Conservation (phyloP, 2,888 invertebrate genomes). For the Andrena camellia region DNA sequence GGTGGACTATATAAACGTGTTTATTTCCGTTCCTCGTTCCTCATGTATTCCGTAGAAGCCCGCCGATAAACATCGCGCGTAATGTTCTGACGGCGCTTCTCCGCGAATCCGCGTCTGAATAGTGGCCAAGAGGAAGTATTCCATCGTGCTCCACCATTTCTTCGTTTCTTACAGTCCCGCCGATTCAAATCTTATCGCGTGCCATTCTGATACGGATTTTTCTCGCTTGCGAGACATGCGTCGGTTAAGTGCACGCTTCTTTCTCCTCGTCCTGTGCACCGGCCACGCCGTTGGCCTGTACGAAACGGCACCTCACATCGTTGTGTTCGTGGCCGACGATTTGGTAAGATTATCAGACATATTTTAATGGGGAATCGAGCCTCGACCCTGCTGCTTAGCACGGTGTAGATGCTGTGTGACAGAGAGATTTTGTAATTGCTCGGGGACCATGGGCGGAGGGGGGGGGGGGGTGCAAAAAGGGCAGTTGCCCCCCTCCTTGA, state of each 20-base stretch:
- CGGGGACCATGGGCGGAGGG: too few relatives aligned
- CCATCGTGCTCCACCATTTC: not conserved
- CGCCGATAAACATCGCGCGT: constrained; percentile 67
- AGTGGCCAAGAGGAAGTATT: constrained; percentile 39
- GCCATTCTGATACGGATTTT: not conserved
- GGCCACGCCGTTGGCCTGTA: constrained; percentile 69
- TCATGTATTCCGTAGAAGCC: constrained; percentile 66
- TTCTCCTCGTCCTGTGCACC: constrained; percentile 41
- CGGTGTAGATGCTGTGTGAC: too few relatives aligned
- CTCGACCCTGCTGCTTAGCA: not conserved
- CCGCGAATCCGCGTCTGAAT: constrained; percentile 30
- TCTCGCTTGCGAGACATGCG: constrained; percentile 36
- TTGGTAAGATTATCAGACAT: constrained; percentile 83
- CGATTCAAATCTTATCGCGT: not conserved
- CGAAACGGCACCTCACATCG: constrained; percentile 85
- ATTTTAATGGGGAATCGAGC: not conserved
- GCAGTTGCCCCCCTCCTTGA: too few relatives aligned
- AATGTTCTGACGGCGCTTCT: constrained; percentile 37
- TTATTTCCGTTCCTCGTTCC: constrained; percentile 67
- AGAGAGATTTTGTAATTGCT: too few relatives aligned
- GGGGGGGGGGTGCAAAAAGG: too few relatives aligned
- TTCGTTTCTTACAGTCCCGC: not conserved
- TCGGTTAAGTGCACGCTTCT: constrained; percentile 42
- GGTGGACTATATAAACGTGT: constrained; percentile 78
- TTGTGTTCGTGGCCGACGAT: constrained; percentile 87